Evolutionary conservation across 2,888 invertebrate species (phyloP), one percentile per base, ranked within the genome.

Genomic region (Globia sparganii): DNA sequence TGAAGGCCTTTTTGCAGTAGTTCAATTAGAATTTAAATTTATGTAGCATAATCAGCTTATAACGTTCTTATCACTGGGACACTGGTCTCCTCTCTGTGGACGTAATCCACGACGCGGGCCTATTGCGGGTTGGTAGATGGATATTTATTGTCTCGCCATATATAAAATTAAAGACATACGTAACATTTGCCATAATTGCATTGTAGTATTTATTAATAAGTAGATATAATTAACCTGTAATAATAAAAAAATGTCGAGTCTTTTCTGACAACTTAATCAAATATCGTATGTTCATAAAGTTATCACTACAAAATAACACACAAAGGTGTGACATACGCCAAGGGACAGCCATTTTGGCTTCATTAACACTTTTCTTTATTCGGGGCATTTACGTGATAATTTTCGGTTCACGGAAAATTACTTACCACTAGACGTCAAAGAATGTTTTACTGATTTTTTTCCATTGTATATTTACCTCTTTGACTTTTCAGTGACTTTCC

Each of bases 311-410:
- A n/a, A n/a, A n/a, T n/a, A n/a, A n/a, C n/a, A 65, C 72, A 53
- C 53, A 28, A 37, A 79, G 34, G 71, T 74, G 72, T 73, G 70
- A 79, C 40, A 40, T 59, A 62, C 4, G 37, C 2, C 9, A 65
- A 66, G 75, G 68, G 74, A 75, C 66, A 62, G 13, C 59, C 31
- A 69, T 72, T 70, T 86, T 83, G 80, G 79, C 13, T 61, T 13
- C 49, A 84, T 84, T 84, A 84, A 58, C 84, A 84, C 73, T 62
- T 67, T 37, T 64, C 72, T 77, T 40, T 72, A 82, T 77, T 82
- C 40, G 86, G 86, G 31, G 0, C 75, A n/a, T 46, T 25, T 18
- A 37, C 0, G 68, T 84, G 80, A 74, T 84, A 79, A 86, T 84
- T 86, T 72, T 61, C 15, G 5, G 15, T 66, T 43, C 53, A 72